Evolutionary conservation across 2,888 invertebrate genomes (phyloP), one percentile per base, ranked within the genome.

Genomic region (Eretmocerus hayati): DNA sequence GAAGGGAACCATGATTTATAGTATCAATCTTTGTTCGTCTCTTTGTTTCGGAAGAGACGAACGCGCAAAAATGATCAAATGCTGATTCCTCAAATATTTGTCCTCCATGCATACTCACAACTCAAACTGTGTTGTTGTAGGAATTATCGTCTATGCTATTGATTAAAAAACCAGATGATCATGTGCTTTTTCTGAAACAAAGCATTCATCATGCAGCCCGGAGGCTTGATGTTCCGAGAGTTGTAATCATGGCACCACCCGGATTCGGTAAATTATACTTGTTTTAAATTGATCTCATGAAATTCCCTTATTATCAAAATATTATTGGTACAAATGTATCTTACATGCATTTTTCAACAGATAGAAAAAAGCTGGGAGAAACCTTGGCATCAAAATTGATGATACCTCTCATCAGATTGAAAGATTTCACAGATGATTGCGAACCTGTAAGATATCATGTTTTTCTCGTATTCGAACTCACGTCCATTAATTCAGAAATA

Each of bases 181-280:
- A 82, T 59, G 63, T 83, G 20, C 72, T 77, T 43, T 83, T 81
- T 56, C 73, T 83, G 64, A 82, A 81, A 59, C 72, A 80, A 52
- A 77, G 76, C 48, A 60, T 83, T 1, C 61, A 64, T 20, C 75
- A 74, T 38, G 76, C 77, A 9, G 62, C 73, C 11, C 72, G 74
- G 56, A 73, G 67, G 50, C 70, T 76, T 16, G 76, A 77, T 56
- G 74, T 75, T 5, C 65, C 78, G 0, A 74, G 79, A 55, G 72
- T 80, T 16, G 71, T 84, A 20, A 65, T 84, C 4, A 51, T 84
- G 9, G 69, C 79, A 4, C 71, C 80, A 2, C 77, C 79, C 2
- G 56, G 55, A 35, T 64, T 68, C n/a, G 66, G 71, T 65, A 57
- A 1, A 26, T 19, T 38, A 13, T 21, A 37, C 33, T 46, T 22